Base-by-base conservation (phyloP, 1,140 invertebrate species). In the Brachionus angularis region DNA sequence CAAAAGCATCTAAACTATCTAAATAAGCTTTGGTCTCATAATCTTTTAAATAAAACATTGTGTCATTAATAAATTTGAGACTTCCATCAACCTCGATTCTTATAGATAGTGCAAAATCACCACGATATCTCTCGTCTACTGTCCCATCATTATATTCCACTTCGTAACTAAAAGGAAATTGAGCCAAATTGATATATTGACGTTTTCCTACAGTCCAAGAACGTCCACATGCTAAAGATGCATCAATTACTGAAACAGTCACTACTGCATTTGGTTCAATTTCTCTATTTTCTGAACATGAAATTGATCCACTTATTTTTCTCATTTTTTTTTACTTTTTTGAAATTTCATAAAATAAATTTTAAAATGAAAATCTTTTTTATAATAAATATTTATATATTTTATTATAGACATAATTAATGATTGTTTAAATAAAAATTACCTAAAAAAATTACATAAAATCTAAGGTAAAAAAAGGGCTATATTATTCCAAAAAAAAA, bases 121-220 rank as follows among this genome's bases (percentile, higher is more conserved):
- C 53, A 23, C 18, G 10, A 18, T 58, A 58, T 58, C 53, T 58
- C 12, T 58, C 53, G 12, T 58, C 53, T 39, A 58, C 39, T 23
- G 18, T 39, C 12, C 53, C 53, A 58, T 58, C 53, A 25, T 58
- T 58, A 34, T 39, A 58, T 25, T 58, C 53, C 16, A 58, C 36
- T 58, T 36, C 33, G 23, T 23, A 58, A 23, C 18, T 58, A 23
- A 58, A 58, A 12, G 53, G 53, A 58, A 58, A 58, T 21, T 21
- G 25, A 14, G 16, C 39, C 3, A 58, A 31, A 39, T 39, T 29
- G 3, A 7, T 58, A 21, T n/a, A 58, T 39, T 58, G 36, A 7
- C n/a, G 2, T 12, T 14, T 8, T 42, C 12, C 53, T 34, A 23
- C 53, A 58, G 1, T 36, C 18, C 21, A 58, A 23, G 33, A 39